phyloP scores from a whole-genome alignment of 1,140 invertebrate genomes.

The Hydropsyche tenuis region DNA sequence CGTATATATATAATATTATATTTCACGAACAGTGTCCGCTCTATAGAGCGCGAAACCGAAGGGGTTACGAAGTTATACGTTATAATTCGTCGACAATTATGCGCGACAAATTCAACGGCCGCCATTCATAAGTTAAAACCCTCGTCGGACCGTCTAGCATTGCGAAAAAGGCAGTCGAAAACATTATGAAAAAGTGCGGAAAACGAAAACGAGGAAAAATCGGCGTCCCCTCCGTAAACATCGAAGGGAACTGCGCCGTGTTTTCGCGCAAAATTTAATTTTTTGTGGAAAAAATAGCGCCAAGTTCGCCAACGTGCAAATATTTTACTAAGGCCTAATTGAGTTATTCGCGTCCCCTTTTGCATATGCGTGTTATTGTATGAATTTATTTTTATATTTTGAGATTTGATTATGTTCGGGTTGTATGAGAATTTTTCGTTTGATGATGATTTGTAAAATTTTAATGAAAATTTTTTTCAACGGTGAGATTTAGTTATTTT shows the following conservation, averaged over 20 bases:
- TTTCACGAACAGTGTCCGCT: no score
- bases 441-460: no score
- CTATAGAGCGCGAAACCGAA: background rate
- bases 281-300: background rate
- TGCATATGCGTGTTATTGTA: background rate
- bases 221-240: no score
- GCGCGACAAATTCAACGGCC: background rate
- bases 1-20: no score
- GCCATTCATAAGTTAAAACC: background rate
- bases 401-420: no score
- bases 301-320: background rate
- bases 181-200: no score
- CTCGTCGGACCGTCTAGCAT: background rate
- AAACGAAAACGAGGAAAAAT: no score
- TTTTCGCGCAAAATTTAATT: slow-evolving; percentile 5
- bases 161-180: no score
- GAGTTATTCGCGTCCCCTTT: slow-evolving; percentile 2
- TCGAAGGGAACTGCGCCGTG: background rate
- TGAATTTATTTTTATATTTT: no score
- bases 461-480: no score
- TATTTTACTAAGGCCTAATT: slow-evolving; percentile 4
- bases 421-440: no score
- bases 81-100: slow-evolving; percentile 15
- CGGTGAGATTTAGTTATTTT: no score
- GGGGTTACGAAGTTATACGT: background rate